Evolutionary conservation across 1,140 invertebrate genomes (phyloP), one percentile per base, ranked within the genome.

Genomic region (Phymorhynchus buccinoides): DNA sequence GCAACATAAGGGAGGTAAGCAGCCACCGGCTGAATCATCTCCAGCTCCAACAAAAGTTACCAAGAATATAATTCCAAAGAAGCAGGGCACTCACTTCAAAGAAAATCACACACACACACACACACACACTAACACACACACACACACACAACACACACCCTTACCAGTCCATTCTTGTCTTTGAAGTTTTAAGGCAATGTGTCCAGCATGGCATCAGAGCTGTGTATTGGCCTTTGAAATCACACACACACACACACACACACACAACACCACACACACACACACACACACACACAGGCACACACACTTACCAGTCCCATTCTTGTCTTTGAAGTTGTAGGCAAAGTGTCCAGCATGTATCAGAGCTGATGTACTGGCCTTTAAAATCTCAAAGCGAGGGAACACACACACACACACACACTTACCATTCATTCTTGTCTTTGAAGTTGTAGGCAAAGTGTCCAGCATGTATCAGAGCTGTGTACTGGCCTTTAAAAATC

Each of bases 391-490:
- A n/a, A n/a, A n/a, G n/a, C n/a, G n/a, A n/a, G n/a, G n/a, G n/a
- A n/a, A n/a, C n/a, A n/a, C n/a, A n/a, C n/a, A n/a, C n/a, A n/a
- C n/a, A n/a, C n/a, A n/a, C n/a, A n/a, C n/a, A n/a, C n/a, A n/a
- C 79, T 80, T 30, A 86, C 89, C 87, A 87, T 82, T 52, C 87
- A 44, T 90, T 88, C 12, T 92, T 75, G 0, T 89, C 88, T 44
- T 89, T 85, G 22, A 93, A 75, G 86, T 93, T 91, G 84, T 93
- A 93, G 30, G 92, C 91, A 84, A 94, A 90, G 73, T 93, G 93
- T 12, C 93, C 98, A 84, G 97, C 96, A 94, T 99, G 98, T 71
- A 98, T 94, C 73, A 97, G 95, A 86, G 96, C 95, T 16, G 88
- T 88, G 73, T 91, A 91, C 32, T 88, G 79, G 30, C 90, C 91